A percentile compares a stretch with the other conserved stretches of the same genome.
Evolutionary conservation across 2,797 vertebrate genomes (phyloP).

Genomic region (Schizothorax lantsangensis): DNA sequence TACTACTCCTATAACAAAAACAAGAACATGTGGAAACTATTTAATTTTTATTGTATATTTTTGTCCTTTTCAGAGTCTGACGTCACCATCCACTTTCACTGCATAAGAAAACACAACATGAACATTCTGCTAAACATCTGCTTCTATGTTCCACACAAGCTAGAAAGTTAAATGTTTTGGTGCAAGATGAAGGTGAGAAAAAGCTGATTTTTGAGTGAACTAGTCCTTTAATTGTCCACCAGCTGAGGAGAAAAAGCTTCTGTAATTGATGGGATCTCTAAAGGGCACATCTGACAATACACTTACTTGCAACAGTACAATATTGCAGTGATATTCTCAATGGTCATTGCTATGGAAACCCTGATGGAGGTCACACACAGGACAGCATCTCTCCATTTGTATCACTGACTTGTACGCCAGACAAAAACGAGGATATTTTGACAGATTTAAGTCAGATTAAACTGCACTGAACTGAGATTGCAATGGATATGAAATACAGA

Average conservation of each 20-base stretch:
- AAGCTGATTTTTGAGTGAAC: background rate
- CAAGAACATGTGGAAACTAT: background rate
- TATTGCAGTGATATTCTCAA: slow-evolving; percentile 25
- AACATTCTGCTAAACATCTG: background rate
- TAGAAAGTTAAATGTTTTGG: background rate
- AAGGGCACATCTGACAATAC: slow-evolving; percentile 29
- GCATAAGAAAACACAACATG: background rate
- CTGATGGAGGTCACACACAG: slow-evolving; percentile 27
- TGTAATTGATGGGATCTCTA: slow-evolving; percentile 2
- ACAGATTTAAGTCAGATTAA: background rate
- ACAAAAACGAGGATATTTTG: background rate
- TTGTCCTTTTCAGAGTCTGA: background rate
- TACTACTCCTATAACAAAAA: background rate
- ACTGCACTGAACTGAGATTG: background rate
- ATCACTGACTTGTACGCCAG: background rate
- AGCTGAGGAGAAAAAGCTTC: background rate
- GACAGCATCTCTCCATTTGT: background rate
- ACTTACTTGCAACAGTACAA: slow-evolving; percentile 1
- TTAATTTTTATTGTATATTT: background rate
- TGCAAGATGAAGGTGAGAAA: background rate
- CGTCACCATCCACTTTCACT: background rate
- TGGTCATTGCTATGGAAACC: slow-evolving; percentile 35
- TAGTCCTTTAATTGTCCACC: background rate
- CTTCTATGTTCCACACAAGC: too few relatives aligned
- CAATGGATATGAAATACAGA: background rate